Conservation (phyloP, 2,888 invertebrate species). For the Thysanoteuthis rhombus region DNA sequence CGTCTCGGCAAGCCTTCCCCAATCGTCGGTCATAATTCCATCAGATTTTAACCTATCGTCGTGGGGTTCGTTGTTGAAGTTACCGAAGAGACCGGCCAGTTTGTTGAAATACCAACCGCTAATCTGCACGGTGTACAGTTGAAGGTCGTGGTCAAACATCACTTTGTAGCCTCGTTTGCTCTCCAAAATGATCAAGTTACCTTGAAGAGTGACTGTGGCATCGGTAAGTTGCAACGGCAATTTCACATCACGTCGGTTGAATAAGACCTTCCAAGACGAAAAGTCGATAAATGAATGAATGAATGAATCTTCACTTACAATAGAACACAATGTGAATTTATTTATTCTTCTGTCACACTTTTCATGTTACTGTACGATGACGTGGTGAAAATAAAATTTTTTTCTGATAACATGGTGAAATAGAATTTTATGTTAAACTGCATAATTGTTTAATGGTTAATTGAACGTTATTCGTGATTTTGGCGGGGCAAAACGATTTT, state of each 20-base stretch:
- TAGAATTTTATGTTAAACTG: too few relatives aligned
- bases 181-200: neutral
- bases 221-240: neutral
- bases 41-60: slow-evolving; percentile 81
- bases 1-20: slow-evolving; percentile 79
- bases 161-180: neutral
- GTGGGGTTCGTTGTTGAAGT: slow-evolving; percentile 87
- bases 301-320: neutral
- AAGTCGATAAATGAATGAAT: neutral
- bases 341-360: too few relatives aligned
- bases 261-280: neutral
- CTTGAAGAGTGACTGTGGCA: neutral
- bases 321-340: too few relatives aligned
- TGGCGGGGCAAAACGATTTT: too few relatives aligned
- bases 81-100: slow-evolving; percentile 87
- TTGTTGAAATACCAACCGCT: slow-evolving; percentile 91
- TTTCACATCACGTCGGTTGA: neutral
- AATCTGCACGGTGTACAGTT: slow-evolving; percentile 68
- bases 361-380: too few relatives aligned
- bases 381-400: too few relatives aligned
- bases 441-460: too few relatives aligned
- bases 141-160: neutral
- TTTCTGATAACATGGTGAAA: too few relatives aligned
- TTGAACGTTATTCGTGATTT: too few relatives aligned
- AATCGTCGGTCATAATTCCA: slow-evolving; percentile 70